Base-by-base conservation (phyloP, 2,888 invertebrate genomes). In the Drosophila vallismaia region DNA sequence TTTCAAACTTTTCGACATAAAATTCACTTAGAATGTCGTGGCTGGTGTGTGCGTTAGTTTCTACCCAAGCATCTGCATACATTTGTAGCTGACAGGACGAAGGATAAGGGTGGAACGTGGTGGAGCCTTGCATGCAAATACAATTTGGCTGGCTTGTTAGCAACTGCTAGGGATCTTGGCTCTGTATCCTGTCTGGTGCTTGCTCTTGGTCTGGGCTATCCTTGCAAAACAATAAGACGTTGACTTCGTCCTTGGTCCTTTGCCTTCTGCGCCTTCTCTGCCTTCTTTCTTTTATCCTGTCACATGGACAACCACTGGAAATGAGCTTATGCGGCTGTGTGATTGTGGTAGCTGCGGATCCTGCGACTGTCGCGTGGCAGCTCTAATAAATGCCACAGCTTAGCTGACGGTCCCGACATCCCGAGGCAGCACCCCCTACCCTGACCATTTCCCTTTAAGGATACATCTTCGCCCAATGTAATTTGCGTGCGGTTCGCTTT, bases 131-230 rank as follows among this genome's bases (percentile, higher is more conserved):
- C 83, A 82, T 82, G 80, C 86, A 86, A 82, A 82, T 82, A 82
- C 78, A 83, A 82, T 82, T 86, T 82, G 82, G 78, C 83, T 82
- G 86, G 66, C 85, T 84, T 81, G 80, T 81, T 84, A 84, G 85
- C 72, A 70, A 63, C 62, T 66, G 55, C 64, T 46, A 9, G 67
- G 53, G 75, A 72, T 46, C 46, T 10, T 19, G 28, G 14, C 55
- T 55, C 26, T 19, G 10, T 36, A 45, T 53, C 64, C 62, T 60
- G 38, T 59, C 59, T 28, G 46, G 10, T 28, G 12, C 48, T 48
- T 28, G 12, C 48, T 48, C 12, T 29, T 6, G 8, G 28, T 62
- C 64, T 58, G 49, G 45, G 60, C 36, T 81, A 77, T 70, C 68
- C 71, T 48, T 55, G 46, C 75, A 70, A 81, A 71, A 81, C 81